Conservation (phyloP, 2,888 invertebrate species). For the Drosophila prolongata region DNA sequence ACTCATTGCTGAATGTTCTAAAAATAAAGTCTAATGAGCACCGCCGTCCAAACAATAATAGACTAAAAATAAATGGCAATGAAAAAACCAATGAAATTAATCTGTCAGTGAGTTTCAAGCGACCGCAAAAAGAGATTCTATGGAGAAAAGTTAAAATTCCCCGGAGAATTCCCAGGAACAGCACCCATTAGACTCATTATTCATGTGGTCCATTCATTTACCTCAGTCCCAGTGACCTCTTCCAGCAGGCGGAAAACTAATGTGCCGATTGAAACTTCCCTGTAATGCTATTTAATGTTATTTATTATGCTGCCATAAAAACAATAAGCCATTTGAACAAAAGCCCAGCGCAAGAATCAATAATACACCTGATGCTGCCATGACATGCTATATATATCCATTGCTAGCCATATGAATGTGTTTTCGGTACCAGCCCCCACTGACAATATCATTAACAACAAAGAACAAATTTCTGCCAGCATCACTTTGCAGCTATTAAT, state of each 20-base stretch:
- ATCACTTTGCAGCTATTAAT: conserved; percentile 73
- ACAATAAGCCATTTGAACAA: conserved; percentile 44
- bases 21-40: conserved; percentile 35
- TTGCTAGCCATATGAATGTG: conserved; percentile 4
- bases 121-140: conserved; percentile 20
- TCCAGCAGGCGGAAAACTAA: conserved; percentile 51
- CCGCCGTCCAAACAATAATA: conserved; percentile 15
- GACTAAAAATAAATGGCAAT: conserved; percentile 30
- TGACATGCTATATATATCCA: conserved; percentile 28
- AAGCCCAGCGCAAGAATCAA: conserved; percentile 52
- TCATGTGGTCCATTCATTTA: conserved; percentile 6
- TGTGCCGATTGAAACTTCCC: conserved; percentile 36
- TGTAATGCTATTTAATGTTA: conserved; percentile 70
- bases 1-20: conserved; percentile 24
- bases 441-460: conserved; percentile 75
- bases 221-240: conserved; percentile 58
- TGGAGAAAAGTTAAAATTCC: conserved; percentile 16
- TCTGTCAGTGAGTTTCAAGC: conserved; percentile 12
- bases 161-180: conserved; percentile 21
- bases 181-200: conserved; percentile 8
- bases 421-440: conserved; percentile 50
- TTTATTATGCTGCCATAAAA: conserved; percentile 59
- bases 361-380: conserved; percentile 62
- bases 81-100: conserved; percentile 50
- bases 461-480: conserved; percentile 55